These are phyloP conservation scores for Aspidiotus destructor DNA, from an alignment of 2,888 invertebrate genomes.

Conservation along the genomic window DNA sequence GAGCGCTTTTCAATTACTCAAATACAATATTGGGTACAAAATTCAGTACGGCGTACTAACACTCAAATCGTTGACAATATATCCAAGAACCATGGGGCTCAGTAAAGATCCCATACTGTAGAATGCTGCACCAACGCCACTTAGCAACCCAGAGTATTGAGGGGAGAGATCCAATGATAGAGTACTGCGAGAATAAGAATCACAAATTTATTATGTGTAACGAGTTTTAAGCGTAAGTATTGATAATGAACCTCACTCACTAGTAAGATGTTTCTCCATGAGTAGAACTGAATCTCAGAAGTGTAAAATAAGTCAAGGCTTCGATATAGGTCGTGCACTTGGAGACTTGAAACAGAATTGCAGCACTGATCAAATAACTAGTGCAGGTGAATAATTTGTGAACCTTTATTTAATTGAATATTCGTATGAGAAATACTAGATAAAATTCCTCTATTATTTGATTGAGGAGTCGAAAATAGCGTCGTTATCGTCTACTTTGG, in stretches of 20 bases:
- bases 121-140: background rate
- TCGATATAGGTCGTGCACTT: background rate
- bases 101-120: background rate
- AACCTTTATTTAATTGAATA: background rate
- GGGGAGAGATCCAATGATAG: background rate
- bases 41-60: too few species aligned
- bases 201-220: background rate
- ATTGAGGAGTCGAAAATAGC: too few species aligned
- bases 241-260: constrained; percentile 2
- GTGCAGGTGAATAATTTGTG: background rate
- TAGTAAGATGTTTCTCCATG: constrained; percentile 2
- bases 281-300: background rate
- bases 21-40: too few species aligned
- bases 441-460: too few species aligned
- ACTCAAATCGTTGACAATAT: background rate
- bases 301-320: background rate
- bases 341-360: background rate
- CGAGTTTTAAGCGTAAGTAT: too few species aligned
- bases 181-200: background rate
- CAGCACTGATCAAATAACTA: background rate
- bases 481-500: too few species aligned
- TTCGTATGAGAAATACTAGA: too few species aligned
- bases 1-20: too few species aligned
- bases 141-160: background rate
- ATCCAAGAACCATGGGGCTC: background rate